Percentiles rank a stretch among this genome's conserved stretches.
phyloP scores from a whole-genome alignment of 2,113 vertebrate species.

The Tinamus guttatus region DNA sequence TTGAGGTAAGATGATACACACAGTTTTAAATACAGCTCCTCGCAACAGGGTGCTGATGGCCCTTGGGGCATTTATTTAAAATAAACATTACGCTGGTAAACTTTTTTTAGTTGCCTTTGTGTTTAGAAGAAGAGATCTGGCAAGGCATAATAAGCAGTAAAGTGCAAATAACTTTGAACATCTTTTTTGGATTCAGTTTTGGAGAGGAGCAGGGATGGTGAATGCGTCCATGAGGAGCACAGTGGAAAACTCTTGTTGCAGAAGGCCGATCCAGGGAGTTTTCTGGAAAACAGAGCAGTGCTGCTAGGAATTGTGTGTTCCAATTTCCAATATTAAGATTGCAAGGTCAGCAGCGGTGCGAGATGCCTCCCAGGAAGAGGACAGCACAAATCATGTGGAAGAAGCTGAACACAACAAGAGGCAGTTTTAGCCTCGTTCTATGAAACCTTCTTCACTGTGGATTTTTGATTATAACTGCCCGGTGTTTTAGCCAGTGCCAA shows the following conservation, averaged over 20 bases:
- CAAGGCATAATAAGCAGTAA: neutral
- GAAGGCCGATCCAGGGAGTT: neutral
- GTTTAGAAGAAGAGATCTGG: slow-evolving; percentile 36
- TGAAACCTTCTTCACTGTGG: neutral
- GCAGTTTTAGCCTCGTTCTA: neutral
- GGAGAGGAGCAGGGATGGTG: neutral
- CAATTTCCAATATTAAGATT: accelerated
- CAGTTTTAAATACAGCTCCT: slow-evolving; percentile 41
- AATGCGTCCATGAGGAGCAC: neutral
- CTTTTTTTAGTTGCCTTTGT: neutral
- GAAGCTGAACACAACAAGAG: neutral
- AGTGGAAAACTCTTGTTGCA: neutral
- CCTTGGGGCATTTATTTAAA: slow-evolving; percentile 7
- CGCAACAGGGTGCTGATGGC: neutral
- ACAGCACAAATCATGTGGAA: neutral
- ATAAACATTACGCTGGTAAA: neutral
- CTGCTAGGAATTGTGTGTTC: neutral
- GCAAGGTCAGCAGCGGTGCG: neutral
- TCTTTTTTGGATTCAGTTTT: neutral
- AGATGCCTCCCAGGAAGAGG: neutral
- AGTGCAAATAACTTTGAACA: neutral
- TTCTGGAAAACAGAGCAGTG: neutral
- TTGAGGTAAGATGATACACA: slow-evolving; percentile 11
- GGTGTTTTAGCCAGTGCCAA: neutral
- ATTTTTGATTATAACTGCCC: accelerated